Evolutionary conservation across 2,797 vertebrate species (phyloP).

Genomic region (Neosilurus mollespiculum): DNA sequence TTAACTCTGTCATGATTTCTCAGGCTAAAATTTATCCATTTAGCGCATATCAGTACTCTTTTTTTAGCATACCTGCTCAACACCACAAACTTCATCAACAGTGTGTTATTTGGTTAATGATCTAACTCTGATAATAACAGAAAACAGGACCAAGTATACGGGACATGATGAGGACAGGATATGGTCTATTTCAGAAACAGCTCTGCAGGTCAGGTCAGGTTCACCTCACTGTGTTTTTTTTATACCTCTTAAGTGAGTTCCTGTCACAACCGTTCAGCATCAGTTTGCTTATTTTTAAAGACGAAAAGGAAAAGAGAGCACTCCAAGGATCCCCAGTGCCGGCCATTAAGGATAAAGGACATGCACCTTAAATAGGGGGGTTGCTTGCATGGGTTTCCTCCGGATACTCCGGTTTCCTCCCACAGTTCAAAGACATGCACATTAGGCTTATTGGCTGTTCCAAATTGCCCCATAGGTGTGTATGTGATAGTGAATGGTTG

Average conservation of each 20-base stretch:
- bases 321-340: background rate
- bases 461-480: too few relatives aligned
- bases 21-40: too few relatives aligned
- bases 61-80: background rate
- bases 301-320: background rate
- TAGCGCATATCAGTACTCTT: too few relatives aligned
- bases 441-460: too few relatives aligned
- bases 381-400: too few relatives aligned
- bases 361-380: background rate
- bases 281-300: background rate
- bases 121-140: too few relatives aligned
- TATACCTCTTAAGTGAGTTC: constrained; percentile 14
- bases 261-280: constrained; percentile 41
- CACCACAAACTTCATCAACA: background rate
- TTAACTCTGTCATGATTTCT: too few relatives aligned
- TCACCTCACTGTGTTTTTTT: constrained; percentile 16
- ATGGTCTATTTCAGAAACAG: background rate
- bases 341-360: background rate
- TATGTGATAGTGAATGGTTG: too few relatives aligned
- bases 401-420: too few relatives aligned
- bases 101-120: background rate
- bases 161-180: background rate
- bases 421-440: too few relatives aligned
- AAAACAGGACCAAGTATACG: background rate
- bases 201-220: constrained; percentile 43